phyloP scores from a whole-genome alignment of 2,113 vertebrate species.

The Platycercus adscitus region DNA sequence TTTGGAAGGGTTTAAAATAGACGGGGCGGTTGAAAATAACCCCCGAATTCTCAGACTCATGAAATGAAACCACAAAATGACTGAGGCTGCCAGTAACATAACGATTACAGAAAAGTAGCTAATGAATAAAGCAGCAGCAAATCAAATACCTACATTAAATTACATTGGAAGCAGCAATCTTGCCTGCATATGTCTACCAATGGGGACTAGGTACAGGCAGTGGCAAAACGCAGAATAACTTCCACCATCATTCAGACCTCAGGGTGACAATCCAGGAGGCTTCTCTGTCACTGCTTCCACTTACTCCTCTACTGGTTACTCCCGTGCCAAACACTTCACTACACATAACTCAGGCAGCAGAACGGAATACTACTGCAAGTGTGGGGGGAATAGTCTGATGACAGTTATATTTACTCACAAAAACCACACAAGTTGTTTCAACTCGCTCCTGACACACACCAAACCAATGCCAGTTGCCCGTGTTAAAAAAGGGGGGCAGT shows the following conservation, averaged over 20 bases:
- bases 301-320: background rate
- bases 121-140: constrained; percentile 11
- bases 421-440: background rate
- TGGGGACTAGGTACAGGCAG: background rate
- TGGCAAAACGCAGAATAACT: background rate
- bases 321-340: background rate
- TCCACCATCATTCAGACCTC: background rate
- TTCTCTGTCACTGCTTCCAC: background rate
- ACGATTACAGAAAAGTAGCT: background rate
- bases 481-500: background rate
- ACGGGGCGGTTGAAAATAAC: constrained; percentile 1
- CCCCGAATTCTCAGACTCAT: background rate
- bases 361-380: background rate
- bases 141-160: background rate
- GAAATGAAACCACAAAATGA: background rate
- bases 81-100: background rate
- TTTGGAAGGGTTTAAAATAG: background rate
- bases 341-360: background rate
- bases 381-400: background rate
- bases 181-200: background rate
- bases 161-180: background rate
- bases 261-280: background rate
- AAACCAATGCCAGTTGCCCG: background rate
- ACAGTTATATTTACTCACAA: background rate
- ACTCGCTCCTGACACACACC: background rate